phyloP scores from a whole-genome alignment of 1,140 invertebrate genomes.

The Brachionus rotundiformis region DNA sequence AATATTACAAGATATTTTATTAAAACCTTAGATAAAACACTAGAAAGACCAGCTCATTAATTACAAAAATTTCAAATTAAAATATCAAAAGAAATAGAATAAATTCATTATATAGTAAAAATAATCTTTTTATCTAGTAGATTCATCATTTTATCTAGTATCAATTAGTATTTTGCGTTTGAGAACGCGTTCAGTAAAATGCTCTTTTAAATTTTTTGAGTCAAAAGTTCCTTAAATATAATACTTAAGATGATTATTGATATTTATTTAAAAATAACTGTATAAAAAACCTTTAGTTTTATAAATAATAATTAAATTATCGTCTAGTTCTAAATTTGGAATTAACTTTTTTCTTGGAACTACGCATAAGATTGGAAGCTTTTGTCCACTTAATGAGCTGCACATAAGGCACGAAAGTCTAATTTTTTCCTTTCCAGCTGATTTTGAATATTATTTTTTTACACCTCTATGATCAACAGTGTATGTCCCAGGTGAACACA shows the following conservation, averaged over 20 bases:
- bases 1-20: no score
- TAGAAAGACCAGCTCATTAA: no score
- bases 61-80: no score
- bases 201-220: conserved; percentile 27
- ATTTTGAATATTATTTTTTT: conserved; percentile 28
- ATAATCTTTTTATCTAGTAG: no score
- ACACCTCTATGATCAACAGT: conserved; percentile 21
- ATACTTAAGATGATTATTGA: conserved; percentile 20
- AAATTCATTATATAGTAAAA: no score
- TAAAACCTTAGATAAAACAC: no score
- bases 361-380: neutral
- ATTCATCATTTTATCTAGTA: no score
- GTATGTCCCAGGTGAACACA: neutral
- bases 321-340: conserved; percentile 5
- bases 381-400: neutral
- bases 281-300: conserved; percentile 15
- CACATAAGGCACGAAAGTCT: conserved; percentile 10
- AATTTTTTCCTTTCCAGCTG: conserved; percentile 24
- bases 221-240: conserved; percentile 36
- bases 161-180: no score
- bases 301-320: conserved; percentile 34
- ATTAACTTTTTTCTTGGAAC: conserved; percentile 16
- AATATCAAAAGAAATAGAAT: no score
- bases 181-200: conserved; percentile 29
- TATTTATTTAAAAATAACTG: conserved; percentile 5